Conservation (phyloP, 2,113 vertebrate species). For the Pardalotus punctatus region DNA sequence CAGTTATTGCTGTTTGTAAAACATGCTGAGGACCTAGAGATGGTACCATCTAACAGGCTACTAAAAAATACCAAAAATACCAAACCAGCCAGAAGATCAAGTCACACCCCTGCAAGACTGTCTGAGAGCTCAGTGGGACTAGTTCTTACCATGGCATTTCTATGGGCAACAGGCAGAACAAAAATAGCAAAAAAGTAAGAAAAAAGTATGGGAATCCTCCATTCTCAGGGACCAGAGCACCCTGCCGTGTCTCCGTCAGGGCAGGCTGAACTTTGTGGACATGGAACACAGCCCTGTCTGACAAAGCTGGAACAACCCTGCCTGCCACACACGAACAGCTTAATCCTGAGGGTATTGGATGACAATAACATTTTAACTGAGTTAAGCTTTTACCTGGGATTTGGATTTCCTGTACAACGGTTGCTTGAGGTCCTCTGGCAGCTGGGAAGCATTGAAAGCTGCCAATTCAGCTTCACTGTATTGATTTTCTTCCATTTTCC, state of each 20-base stretch:
- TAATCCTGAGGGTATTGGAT: neutral
- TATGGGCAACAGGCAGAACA: neutral
- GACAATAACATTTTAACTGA: constrained; percentile 4
- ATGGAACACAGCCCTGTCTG: neutral
- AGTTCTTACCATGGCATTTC: neutral
- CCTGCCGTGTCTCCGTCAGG: neutral
- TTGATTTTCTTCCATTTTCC: constrained; percentile 91
- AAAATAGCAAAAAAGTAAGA: neutral
- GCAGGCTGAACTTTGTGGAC: neutral
- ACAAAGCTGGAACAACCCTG: neutral
- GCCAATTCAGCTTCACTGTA: constrained; percentile 84
- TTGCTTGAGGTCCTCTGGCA: constrained; percentile 90
- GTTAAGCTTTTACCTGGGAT: constrained; percentile 87
- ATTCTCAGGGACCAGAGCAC: neutral
- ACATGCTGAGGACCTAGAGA: neutral
- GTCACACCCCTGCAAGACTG: neutral
- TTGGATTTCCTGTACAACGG: constrained; percentile 97
- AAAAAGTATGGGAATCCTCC: neutral
- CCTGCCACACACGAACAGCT: neutral
- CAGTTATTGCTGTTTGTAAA: neutral
- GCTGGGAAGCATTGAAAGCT: constrained; percentile 83
- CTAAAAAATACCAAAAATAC: neutral
- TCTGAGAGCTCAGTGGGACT: neutral
- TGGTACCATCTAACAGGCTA: neutral
- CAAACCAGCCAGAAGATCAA: neutral